Base-by-base conservation (phyloP, 1,140 invertebrate species). In the Maniola jurtina region DNA sequence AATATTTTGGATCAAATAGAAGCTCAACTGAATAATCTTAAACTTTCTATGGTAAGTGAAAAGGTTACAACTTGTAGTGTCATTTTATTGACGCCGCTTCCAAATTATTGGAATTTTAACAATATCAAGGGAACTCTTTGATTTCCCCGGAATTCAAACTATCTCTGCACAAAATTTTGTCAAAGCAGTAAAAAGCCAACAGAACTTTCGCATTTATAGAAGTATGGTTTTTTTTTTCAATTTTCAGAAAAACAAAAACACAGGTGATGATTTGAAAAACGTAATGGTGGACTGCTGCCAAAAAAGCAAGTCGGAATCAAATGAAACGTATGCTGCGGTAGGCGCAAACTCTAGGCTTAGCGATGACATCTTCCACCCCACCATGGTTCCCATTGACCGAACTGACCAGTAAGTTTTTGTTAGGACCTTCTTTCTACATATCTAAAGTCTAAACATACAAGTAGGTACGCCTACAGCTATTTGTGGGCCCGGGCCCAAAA, bases 1-100 rank as follows among this genome's bases (percentile, higher is more conserved):
- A 55, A 40, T 25, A 50, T 71, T 35, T 15, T 71, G 55, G 55
- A 68, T n/a, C 54, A 71, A 45, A 74, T 74, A 55, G 54, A 74
- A 66, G 25, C 52, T 1, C 68, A 74, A 40, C 57, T 74, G 16
- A 58, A 66, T 54, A 61, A 7, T 1, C 57, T 74, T 25, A 68
- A 66, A 38, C 15, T 52, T 6, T 60, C 65, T 2, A 34, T 71
- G 6, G 72, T 73, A 64, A 66, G 63, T 70, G 5, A 48, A 42
- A n/a, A n/a, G n/a, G n/a, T n/a, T n/a, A n/a, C 6, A 48, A 14
- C 47, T 7, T n/a, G n/a, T n/a, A n/a, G 7, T 25, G 3, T 33
- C 9, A 4, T 38, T 14, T 35, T 5, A 36, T 56, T 56, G 1
- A 36, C 4, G 15, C 4, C 1, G 2, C 8, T 54, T 33, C 9